Evolutionary conservation across 2,113 vertebrate species (phyloP), one percentile per base, ranked within the genome.

Genomic region (Pluvianellus socialis): DNA sequence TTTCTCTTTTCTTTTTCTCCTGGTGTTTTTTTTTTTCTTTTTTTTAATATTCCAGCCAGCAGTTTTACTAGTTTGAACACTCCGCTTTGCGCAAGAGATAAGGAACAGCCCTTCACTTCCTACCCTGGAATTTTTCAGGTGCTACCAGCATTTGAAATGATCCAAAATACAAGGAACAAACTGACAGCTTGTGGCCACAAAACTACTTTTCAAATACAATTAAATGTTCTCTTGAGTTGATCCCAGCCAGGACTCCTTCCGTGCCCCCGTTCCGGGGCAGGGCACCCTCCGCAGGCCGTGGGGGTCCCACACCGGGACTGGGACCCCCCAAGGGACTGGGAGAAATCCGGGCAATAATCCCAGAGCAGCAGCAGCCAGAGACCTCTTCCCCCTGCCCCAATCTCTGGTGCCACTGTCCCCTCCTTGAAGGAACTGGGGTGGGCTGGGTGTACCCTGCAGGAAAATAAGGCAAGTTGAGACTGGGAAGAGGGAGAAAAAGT

Each of bases 381-480:
- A 35, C 6, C 35, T 62, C 49, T 20, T 24, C 24, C 22, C n/a
- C 27, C 77, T 45, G 35, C 44, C 22, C 27, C 50, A 13, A 24
- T 18, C 59, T 55, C 62, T 70, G 28, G 42, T 5, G 15, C 56
- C 42, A 22, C 40, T 1, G 0, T 11, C 65, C 16, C 27, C 38
- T 56, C 61, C 55, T 8, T 50, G 80, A 33, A 38, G n/a, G 53
- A 21, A 19, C 33, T 14, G 35, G 35, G 42, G 28, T 0, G 0
- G 55, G 7, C 20, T 6, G 12, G 30, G 55, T 1, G 7, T 18
- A n/a, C 35, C 33, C 13, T 14, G 0, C 21, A 2, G 6, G 18
- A 26, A 66, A 55, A 22, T 14, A 22, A 26, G 28, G 38, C 70
- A 63, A 32, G 13, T 3, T 53, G 82, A 44, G 52, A 28, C 18